Conservation (phyloP, 2,888 invertebrate species). For the Megamerina dolium region DNA sequence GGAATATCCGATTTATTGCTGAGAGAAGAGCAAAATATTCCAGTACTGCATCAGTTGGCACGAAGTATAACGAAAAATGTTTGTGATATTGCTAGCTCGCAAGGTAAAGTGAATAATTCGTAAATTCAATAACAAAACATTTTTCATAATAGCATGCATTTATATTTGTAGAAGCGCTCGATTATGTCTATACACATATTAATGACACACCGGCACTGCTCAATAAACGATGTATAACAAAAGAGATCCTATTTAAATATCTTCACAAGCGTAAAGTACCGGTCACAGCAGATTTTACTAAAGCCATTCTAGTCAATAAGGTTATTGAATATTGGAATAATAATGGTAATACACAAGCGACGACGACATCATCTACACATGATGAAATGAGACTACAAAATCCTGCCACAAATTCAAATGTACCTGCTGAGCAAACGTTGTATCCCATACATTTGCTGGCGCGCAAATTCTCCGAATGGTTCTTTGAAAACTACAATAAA, state of each 20-base stretch:
- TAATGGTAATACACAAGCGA: background rate
- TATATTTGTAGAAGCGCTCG: conserved; percentile 52
- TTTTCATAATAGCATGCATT: background rate
- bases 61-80: conserved; percentile 37
- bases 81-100: conserved; percentile 25
- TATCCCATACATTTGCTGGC: conserved; percentile 51
- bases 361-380: background rate
- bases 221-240: conserved; percentile 52
- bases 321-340: conserved; percentile 50
- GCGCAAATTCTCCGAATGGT: conserved; percentile 56
- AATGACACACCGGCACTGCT: conserved; percentile 50
- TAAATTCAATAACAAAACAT: background rate
- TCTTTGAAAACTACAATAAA: conserved; percentile 50
- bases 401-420: background rate
- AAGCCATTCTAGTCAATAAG: conserved; percentile 50
- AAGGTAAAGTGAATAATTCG: conserved; percentile 24
- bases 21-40: conserved; percentile 28
- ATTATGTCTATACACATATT: conserved; percentile 52
- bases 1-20: conserved; percentile 35
- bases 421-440: conserved; percentile 16
- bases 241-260: conserved; percentile 54
- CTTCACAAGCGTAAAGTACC: conserved; percentile 50
- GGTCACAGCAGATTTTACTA: conserved; percentile 51
- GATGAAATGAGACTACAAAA: background rate
- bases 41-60: conserved; percentile 31